Evolutionary conservation across 2,797 vertebrate genomes (phyloP).

Genomic region (Darevskia mixta): DNA sequence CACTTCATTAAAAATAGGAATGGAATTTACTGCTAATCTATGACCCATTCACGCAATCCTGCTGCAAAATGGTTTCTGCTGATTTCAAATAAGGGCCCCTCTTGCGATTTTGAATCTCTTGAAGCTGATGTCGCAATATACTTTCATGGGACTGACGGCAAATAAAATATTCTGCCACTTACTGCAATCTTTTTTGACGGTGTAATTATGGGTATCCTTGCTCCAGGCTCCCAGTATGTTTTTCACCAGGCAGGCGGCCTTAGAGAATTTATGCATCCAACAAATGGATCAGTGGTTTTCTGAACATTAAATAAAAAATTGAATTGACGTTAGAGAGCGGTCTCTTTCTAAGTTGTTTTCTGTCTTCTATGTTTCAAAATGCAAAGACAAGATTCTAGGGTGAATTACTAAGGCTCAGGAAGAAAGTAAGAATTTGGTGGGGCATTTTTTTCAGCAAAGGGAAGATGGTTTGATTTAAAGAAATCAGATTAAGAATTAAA

Average conservation of each 20-base stretch:
- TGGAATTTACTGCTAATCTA: slow-evolving; percentile 59
- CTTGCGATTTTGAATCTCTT: slow-evolving; percentile 74
- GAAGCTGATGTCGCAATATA: slow-evolving; percentile 69
- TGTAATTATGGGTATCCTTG: slow-evolving; percentile 66
- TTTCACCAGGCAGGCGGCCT: slow-evolving; percentile 57
- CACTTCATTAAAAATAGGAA: slow-evolving; percentile 65
- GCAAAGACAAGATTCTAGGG: slow-evolving; percentile 55
- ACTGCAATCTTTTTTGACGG: slow-evolving; percentile 62
- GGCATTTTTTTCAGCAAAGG: neutral
- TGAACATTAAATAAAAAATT: slow-evolving; percentile 58
- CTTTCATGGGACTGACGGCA: slow-evolving; percentile 64
- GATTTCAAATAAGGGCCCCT: slow-evolving; percentile 67
- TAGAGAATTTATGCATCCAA: slow-evolving; percentile 58
- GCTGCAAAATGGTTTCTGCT: slow-evolving; percentile 64
- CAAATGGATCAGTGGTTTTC: slow-evolving; percentile 45
- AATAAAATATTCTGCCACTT: slow-evolving; percentile 72
- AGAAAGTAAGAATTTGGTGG: neutral
- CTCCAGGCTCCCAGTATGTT: slow-evolving; percentile 62
- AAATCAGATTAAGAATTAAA: slow-evolving; percentile 24
- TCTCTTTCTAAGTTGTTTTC: slow-evolving; percentile 45
- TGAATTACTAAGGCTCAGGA: slow-evolving; percentile 33
- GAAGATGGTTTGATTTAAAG: neutral
- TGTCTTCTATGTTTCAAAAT: slow-evolving; percentile 53
- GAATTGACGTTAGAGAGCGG: slow-evolving; percentile 52
- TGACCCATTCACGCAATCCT: slow-evolving; percentile 50